A percentile compares a stretch with the other conserved stretches of the same genome.
These are phyloP conservation scores for Pheosia tremula DNA, from an alignment of 2,888 invertebrate species.

Conservation along the genomic window DNA sequence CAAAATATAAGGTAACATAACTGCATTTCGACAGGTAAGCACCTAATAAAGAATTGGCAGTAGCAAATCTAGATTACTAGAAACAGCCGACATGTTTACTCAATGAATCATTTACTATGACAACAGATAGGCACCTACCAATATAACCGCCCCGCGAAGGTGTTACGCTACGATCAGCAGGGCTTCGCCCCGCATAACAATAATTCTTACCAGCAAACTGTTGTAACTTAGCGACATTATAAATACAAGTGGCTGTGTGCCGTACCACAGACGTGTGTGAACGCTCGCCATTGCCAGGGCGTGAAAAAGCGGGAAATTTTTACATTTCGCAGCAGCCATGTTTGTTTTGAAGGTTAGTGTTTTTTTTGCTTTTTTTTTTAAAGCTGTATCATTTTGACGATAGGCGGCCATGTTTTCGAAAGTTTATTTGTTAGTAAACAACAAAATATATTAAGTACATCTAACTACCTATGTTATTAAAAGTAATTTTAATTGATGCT, in stretches of 20 bases:
- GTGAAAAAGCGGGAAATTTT: slow-evolving; percentile 73
- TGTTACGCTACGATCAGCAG: slow-evolving; percentile 68
- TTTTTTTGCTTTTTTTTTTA: slow-evolving; percentile 23
- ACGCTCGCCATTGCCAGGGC: slow-evolving; percentile 59
- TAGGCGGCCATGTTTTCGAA: neutral
- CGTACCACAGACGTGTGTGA: slow-evolving; percentile 65
- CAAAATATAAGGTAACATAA: too few relatives aligned
- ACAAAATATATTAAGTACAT: neutral
- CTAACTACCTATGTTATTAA: too few relatives aligned
- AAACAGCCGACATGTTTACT: slow-evolving; percentile 12
- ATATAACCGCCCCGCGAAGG: slow-evolving; percentile 45
- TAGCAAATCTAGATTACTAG: neutral
- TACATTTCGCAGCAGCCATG: slow-evolving; percentile 66
- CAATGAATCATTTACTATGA: slow-evolving; percentile 44
- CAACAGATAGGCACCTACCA: slow-evolving; percentile 30
- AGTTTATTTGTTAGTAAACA: neutral
- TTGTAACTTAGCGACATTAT: slow-evolving; percentile 78
- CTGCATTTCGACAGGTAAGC: neutral
- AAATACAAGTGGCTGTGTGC: slow-evolving; percentile 71
- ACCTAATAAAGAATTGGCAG: neutral
- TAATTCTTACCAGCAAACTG: slow-evolving; percentile 53
- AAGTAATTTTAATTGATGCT: too few relatives aligned
- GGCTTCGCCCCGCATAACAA: slow-evolving; percentile 74
- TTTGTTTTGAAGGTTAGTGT: slow-evolving; percentile 77
- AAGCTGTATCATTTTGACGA: slow-evolving; percentile 12